Evolutionary conservation across 2,888 invertebrate genomes (phyloP).

Genomic region (Zelleria hepariella): DNA sequence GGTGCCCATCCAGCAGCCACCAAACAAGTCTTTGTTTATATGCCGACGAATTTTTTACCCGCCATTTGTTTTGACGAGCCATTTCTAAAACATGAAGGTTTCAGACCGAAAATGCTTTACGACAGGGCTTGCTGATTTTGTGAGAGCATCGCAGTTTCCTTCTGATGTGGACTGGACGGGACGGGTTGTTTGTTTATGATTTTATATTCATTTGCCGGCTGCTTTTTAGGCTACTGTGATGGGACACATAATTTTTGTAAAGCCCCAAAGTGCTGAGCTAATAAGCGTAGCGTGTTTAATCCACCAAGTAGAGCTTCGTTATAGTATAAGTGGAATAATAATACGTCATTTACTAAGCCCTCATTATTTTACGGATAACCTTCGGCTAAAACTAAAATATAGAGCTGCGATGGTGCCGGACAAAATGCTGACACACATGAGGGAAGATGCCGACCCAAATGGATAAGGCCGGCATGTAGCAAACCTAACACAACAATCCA

Average conservation of each 20-base stretch:
- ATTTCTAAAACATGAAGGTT: constrained; percentile 46
- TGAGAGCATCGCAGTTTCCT: constrained; percentile 35
- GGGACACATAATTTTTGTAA: neutral
- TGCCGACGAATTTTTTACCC: constrained; percentile 59
- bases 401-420: neutral
- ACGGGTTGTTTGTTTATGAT: constrained; percentile 25
- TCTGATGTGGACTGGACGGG: constrained; percentile 13
- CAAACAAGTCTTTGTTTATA: constrained; percentile 67
- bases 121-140: constrained; percentile 20
- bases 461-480: neutral
- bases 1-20: constrained; percentile 38
- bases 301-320: neutral
- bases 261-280: neutral
- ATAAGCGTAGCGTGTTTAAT: neutral
- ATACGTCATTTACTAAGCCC: neutral
- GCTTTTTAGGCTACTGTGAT: neutral
- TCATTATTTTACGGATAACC: neutral
- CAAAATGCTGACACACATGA: neutral
- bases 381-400: neutral
- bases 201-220: constrained; percentile 17
- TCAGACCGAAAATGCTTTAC: constrained; percentile 43
- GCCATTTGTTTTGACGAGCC: constrained; percentile 61
- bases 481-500: neutral
- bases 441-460: neutral
- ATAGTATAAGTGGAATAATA: neutral